Percentiles rank a stretch among this genome's conserved stretches.
Conservation (phyloP, 2,888 invertebrate species). For the Pandemis corylana region DNA sequence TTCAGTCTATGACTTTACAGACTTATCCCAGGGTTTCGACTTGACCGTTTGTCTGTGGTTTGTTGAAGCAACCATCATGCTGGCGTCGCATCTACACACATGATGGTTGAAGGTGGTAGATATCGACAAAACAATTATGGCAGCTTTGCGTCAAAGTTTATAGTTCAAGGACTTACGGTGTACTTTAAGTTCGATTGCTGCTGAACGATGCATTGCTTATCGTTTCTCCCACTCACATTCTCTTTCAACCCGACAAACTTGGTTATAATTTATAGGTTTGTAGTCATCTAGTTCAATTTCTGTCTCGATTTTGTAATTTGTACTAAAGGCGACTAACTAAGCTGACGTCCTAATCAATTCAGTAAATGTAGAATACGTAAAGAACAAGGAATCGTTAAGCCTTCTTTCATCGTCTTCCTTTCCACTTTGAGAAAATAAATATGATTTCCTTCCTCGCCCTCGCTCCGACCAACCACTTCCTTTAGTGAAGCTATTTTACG, state of each 20-base stretch:
- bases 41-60: too few species aligned
- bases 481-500: slow-evolving; percentile 5
- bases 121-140: not conserved
- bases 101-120: not conserved
- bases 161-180: not conserved
- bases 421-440: not conserved
- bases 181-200: too few species aligned
- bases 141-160: not conserved
- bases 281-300: not conserved
- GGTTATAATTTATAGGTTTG: too few species aligned
- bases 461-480: not conserved
- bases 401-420: slow-evolving; percentile 3
- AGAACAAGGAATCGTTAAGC: not conserved
- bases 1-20: too few species aligned
- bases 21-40: too few species aligned
- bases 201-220: too few species aligned
- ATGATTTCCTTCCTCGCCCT: slow-evolving; percentile 2
- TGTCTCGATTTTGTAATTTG: not conserved
- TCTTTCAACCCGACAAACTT: too few species aligned
- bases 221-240: too few species aligned
- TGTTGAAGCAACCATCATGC: too few species aligned
- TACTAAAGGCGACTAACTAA: not conserved
- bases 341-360: not conserved
- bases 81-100: too few species aligned
- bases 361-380: not conserved